phyloP scores from a whole-genome alignment of 1,140 invertebrate species.

The Diprion similis region DNA sequence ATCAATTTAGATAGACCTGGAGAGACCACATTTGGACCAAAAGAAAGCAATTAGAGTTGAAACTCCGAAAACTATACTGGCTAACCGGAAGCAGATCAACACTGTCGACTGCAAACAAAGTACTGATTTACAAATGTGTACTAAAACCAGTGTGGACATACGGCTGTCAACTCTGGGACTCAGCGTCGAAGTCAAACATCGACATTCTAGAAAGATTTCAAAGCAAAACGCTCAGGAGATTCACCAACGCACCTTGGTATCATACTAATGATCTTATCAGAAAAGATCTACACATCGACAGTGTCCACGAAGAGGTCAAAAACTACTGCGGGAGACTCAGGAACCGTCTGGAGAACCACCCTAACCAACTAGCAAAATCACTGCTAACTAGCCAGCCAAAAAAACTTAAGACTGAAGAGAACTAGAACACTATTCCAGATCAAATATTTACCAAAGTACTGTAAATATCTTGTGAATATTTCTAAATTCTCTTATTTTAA shows the following conservation, averaged over 20 bases:
- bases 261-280: neutral
- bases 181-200: constrained; percentile 29
- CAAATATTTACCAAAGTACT: no score
- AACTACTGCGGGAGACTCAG: neutral
- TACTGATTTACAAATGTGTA: constrained; percentile 37
- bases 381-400: neutral
- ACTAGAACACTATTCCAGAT: no score
- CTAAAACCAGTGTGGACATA: constrained; percentile 42
- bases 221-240: constrained; percentile 30
- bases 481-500: no score
- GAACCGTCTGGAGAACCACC: neutral
- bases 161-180: constrained; percentile 38
- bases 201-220: constrained; percentile 30
- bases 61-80: constrained; percentile 36
- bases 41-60: constrained; percentile 29
- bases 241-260: constrained; percentile 31
- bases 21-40: constrained; percentile 23
- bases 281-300: neutral
- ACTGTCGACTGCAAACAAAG: constrained; percentile 35
- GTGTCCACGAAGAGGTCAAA: constrained; percentile 5
- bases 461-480: no score
- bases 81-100: constrained; percentile 27
- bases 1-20: constrained; percentile 23
- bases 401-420: neutral
- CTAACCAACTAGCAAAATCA: neutral